Evolutionary conservation across 2,113 vertebrate genomes (phyloP), one percentile per base, ranked within the genome.

Genomic region (Semicossyphus pulcher): DNA sequence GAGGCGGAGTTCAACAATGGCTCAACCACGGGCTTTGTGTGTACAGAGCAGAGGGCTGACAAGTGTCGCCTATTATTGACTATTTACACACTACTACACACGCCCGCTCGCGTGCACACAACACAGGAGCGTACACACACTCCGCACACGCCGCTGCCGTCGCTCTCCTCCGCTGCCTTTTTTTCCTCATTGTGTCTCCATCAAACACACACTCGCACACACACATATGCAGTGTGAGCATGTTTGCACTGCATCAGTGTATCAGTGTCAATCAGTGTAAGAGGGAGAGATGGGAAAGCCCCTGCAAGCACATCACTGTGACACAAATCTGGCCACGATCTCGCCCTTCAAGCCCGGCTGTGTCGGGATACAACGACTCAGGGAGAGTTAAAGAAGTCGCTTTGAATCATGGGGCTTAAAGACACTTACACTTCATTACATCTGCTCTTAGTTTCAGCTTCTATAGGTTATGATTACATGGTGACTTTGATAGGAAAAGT

Each of bases 1-100:
- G 87, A 85, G 92, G 88, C 57, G 62, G 84, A 89, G 86, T 86
- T 89, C 91, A 89, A 93, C 92, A 93, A 92, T 92, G 83, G 87
- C 89, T 89, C 85, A 83, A 93, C 89, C 90, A 89, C 67, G 49
- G 89, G 86, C 91, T 94, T 94, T 94, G 93, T 94, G 88, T 90
- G 87, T 58, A 53, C 85, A 85, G 85, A 92, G 87, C 86, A 91
- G 80, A 91, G 92, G 92, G 91, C 91, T 92, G 89, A 91, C 91
- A 91, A 91, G 89, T 94, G 92, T 93, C 92, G 80, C 77, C 91
- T 89, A 91, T 93, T 94, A 94, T 92, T 91, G 89, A 93, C 89
- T 94, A 92, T 92, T 94, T 93, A 93, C 92, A 92, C 91, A 88
- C 85, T 86, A 65, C 76, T 80, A 87, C 86, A 87, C 89, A 71